Evolutionary conservation across 2,113 vertebrate genomes (phyloP).

Genomic region (Bungarus multicinctus): DNA sequence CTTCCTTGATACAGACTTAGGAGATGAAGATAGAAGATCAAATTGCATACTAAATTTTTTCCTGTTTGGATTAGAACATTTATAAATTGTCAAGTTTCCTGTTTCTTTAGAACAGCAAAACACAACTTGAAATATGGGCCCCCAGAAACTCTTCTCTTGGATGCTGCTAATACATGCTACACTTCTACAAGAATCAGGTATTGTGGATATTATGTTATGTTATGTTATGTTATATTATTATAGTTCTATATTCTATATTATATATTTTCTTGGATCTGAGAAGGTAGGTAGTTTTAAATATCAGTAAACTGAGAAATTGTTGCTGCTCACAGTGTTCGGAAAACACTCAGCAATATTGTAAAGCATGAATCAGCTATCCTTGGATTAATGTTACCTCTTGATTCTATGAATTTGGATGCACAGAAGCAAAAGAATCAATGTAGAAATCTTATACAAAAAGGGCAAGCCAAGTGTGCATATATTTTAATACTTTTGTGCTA

Average conservation of each 20-base stretch:
- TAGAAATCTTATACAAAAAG: neutral
- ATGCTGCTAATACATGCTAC: neutral
- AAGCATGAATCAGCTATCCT: neutral
- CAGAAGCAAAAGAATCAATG: neutral
- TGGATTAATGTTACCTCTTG: neutral
- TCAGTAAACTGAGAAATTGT: neutral
- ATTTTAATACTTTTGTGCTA: neutral
- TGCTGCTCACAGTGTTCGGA: neutral
- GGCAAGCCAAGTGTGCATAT: neutral
- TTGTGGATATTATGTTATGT: neutral
- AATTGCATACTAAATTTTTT: constrained; percentile 6
- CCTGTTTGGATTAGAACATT: neutral
- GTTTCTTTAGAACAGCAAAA: neutral
- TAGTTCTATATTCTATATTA: neutral
- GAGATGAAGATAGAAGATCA: constrained; percentile 8
- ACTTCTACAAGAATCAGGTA: constrained; percentile 15
- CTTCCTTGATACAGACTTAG: constrained; percentile 16
- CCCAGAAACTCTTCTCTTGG: neutral
- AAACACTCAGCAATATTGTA: neutral
- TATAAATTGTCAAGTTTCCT: constrained; percentile 20
- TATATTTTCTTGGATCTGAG: neutral
- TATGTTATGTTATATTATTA: too few species aligned
- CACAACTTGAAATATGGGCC: neutral
- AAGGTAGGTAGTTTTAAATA: neutral
- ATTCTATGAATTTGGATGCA: neutral